Evolutionary conservation across 2,113 vertebrate species (phyloP), one percentile per base, ranked within the genome.

Genomic region (Danionella cerebrum): DNA sequence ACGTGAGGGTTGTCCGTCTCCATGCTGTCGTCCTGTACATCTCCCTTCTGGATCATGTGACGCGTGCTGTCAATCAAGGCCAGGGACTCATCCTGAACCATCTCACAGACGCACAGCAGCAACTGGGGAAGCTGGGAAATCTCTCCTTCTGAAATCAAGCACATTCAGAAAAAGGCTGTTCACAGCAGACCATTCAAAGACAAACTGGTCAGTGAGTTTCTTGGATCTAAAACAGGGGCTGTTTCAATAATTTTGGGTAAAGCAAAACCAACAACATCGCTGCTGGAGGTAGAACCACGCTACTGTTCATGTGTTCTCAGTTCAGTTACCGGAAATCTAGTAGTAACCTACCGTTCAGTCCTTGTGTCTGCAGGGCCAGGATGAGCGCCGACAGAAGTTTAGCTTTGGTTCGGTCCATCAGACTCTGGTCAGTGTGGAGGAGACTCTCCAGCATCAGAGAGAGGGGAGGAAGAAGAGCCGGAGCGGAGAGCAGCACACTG

Each of bases 111-210:
- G 0, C 88, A 92, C 25, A 92, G 72, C 78, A 98, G 83, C 74
- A 99, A 87, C 89, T 98, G 94, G 24, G 92, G 91, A 76, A 98
- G 94, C 86, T 95, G 95, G 39, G 93, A 93, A 71, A 96, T 91
- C 70, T 94, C 92, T 8, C 81, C 88, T 52, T 91, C 96, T 99
- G 84, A 1, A 29, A 19, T 60, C 24, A 21, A 10, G 19, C 39
- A 6, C 25, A 22, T 48, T 24, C 9, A 22, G n/a, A n/a, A n/a
- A n/a, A n/a, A n/a, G n/a, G n/a, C n/a, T n/a, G n/a, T n/a, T n/a
- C n/a, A n/a, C n/a, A n/a, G n/a, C n/a, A n/a, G n/a, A n/a, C n/a
- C n/a, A n/a, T n/a, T n/a, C n/a, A n/a, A n/a, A n/a, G n/a, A n/a
- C n/a, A n/a, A n/a, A n/a, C n/a, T n/a, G n/a, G n/a, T n/a, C n/a